Evolutionary conservation across 53 echinoderm and acorn worm genomes (phyloP), one percentile per base, ranked within the genome.

Genomic region (Luidia sarsii): DNA sequence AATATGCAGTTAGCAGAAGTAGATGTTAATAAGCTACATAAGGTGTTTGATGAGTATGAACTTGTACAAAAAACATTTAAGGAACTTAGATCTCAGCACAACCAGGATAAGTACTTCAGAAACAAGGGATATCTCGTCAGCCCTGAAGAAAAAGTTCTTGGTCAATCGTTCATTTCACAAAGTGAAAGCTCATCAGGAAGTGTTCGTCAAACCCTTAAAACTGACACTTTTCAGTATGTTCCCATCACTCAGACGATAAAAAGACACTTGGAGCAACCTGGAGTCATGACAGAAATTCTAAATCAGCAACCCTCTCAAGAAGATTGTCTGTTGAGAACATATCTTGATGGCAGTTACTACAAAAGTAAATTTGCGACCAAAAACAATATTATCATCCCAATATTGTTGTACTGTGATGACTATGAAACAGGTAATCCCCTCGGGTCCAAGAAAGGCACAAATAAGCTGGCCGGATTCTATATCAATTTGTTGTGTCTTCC

Each of bases 351-450:
- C 35, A 67, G 24, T 57, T 83, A 82, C 56, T 87, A 25, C 30
- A 71, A 82, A 36, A 50, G 13, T n/a, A 82, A 71, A 71, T 63
- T 50, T 81, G 38, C 71, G 14, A 30, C 34, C 6, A 9, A 34
- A 39, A 64, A 62, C 21, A 21, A 37, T 10, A 13, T 74, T 35
- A 38, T 83, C 2, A 75, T 75, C 22, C 86, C 86, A 24, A 21
- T 85, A 27, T 86, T 86, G 33, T 33, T 88, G 50, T 88, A 88
- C 61, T 33, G 67, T 22, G 75, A 88, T 55, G 88, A 88, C 19
- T 82, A 66, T 75, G 83, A 88, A 75, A 38, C 75, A 5, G 88
- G 67, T 13, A 88, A 88, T 73, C 82, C 88, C 39, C 50, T 82
- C 0, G 74, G 88, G 35, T 74, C 83, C n/a, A 88, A 61, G 36